phyloP scores from a whole-genome alignment of 1,140 invertebrate species.

The Steinernema feltiae region DNA sequence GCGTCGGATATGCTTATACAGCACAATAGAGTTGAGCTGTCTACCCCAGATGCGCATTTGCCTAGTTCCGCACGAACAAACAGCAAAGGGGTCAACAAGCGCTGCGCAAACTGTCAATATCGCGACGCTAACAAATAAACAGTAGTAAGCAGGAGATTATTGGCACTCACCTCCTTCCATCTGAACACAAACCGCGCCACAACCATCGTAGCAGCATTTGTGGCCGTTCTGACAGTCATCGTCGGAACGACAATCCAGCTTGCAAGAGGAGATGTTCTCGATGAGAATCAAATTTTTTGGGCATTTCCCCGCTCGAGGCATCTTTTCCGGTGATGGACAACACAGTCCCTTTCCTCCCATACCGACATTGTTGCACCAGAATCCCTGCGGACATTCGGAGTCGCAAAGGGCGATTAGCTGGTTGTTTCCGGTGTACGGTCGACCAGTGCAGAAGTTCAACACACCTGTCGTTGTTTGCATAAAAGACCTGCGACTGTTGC shows the following conservation, averaged over 20 bases:
- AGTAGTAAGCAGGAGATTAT: conserved; percentile 20
- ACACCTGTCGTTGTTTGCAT: conserved; percentile 36
- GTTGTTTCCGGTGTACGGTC: conserved; percentile 16
- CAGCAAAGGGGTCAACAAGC: conserved; percentile 6
- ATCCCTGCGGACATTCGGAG: conserved; percentile 40
- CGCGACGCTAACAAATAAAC: conserved; percentile 16
- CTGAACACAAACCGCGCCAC: conserved; percentile 33
- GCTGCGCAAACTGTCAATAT: background rate
- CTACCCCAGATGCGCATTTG: background rate
- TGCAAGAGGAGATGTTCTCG: conserved; percentile 23
- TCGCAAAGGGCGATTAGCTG: conserved; percentile 37
- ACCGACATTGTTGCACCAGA: conserved; percentile 43
- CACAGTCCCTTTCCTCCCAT: conserved; percentile 26
- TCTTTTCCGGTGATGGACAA: conserved; percentile 16
- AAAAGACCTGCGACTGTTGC: conserved; percentile 3
- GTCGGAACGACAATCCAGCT: conserved; percentile 35
- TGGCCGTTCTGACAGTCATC: conserved; percentile 34
- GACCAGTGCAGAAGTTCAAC: conserved; percentile 39
- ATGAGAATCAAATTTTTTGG: conserved; percentile 24
- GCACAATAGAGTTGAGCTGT: background rate
- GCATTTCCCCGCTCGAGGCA: conserved; percentile 30
- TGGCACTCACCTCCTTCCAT: conserved; percentile 16
- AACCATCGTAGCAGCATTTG: conserved; percentile 50
- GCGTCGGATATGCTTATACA: too few relatives aligned
- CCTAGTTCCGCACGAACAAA: background rate